Evolutionary conservation across 2,797 vertebrate species (phyloP).

Genomic region (Crenuchus spilurus): DNA sequence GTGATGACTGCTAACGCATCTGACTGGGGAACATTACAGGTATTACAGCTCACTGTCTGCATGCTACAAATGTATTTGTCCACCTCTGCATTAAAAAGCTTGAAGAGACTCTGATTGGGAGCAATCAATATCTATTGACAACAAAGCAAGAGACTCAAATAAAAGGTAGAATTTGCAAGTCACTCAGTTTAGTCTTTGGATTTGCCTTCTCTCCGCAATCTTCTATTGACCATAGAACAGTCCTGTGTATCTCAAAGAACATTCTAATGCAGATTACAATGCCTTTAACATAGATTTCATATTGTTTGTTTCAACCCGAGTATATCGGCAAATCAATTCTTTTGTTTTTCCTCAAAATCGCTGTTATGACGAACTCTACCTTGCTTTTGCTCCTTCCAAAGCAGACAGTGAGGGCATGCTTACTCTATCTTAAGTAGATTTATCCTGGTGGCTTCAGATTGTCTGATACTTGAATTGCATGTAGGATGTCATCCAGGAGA

Average conservation of each 20-base stretch:
- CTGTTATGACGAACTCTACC: conserved; percentile 39
- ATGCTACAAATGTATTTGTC: neutral
- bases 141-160: neutral
- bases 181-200: neutral
- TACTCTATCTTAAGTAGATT: conserved; percentile 34
- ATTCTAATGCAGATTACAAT: conserved; percentile 38
- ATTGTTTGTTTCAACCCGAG: conserved; percentile 5
- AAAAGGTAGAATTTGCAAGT: neutral
- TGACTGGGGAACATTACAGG: conserved; percentile 82
- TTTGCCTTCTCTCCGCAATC: neutral
- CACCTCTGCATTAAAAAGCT: neutral
- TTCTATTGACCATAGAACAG: conserved; percentile 40
- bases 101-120: neutral
- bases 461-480: conserved; percentile 30
- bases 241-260: conserved; percentile 40
- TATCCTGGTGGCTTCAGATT: neutral
- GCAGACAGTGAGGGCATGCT: neutral
- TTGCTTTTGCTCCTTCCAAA: conserved; percentile 31
- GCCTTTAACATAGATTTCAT: conserved; percentile 7
- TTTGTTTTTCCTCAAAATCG: conserved; percentile 29
- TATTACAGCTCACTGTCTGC: conserved; percentile 59
- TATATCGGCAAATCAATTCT: conserved; percentile 35
- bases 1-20: conserved; percentile 78
- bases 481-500: conserved; percentile 8
- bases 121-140: neutral